Base-by-base conservation (phyloP, 1,140 invertebrate species). In the Drosophila willistoni region DNA sequence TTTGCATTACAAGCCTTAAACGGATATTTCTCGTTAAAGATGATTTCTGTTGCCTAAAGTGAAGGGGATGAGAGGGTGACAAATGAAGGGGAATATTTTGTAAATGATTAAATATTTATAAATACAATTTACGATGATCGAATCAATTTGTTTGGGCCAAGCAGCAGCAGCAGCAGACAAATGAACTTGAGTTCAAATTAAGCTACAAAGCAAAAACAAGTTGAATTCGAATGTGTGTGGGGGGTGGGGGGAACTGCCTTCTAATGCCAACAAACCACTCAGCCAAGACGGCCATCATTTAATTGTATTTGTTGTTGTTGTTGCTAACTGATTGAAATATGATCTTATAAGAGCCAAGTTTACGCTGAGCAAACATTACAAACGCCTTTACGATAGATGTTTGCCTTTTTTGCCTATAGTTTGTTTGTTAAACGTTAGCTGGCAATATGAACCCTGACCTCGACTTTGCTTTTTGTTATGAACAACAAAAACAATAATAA, bases 281-380 rank as follows among this genome's bases (percentile, higher is more conserved):
- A 83, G 77, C 69, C 83, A 60, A 68, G 64, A 77, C 83, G 83
- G 63, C 83, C 83, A 87, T 86, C 83, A 86, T 70, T 73, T 87
- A 68, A 84, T 72, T 51, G 44, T 51, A 51, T 68, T 71, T 72
- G 60, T 55, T 75, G 59, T 73, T 69, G 13, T 19, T 59, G 59
- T 68, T 57, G 64, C 65, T 68, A 39, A 17, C 68, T 29, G 66
- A 55, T 61, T 74, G 83, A 87, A 87, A 86, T 87, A 71, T 79
- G 83, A 86, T 87, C 83, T 73, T 76, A 70, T 71, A 75, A 78
- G 44, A 51, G 56, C 82, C 78, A 76, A 76, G 82, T 74, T 80
- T 77, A 41, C 55, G 55, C 42, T 67, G 51, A 44, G 41, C 56
- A 64, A 57, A 39, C 60, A 71, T 47, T 68, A 25, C 39, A 6